A percentile compares a stretch with the other conserved stretches of the same genome.
phyloP scores from a whole-genome alignment of 1,140 invertebrate genomes.

The Bombus sibiricus region DNA sequence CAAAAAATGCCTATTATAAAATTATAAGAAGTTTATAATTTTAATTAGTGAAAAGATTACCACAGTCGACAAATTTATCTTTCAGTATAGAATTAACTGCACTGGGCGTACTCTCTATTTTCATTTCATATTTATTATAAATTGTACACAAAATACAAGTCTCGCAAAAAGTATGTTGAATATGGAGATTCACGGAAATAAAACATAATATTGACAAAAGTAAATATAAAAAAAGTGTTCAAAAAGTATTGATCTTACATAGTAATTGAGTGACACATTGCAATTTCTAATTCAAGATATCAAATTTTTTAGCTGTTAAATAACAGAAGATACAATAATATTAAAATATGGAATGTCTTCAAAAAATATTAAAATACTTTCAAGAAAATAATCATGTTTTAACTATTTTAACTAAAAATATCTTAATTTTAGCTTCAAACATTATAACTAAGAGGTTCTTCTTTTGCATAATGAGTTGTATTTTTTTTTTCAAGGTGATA shows the following conservation, averaged over 20 bases:
- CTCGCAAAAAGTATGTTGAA: neutral
- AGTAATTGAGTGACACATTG: too few relatives aligned
- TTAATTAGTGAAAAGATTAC: neutral
- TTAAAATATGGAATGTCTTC: neutral
- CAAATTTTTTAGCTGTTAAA: neutral
- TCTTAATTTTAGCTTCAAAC: neutral
- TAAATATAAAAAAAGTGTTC: neutral
- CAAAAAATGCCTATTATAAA: neutral
- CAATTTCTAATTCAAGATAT: neutral
- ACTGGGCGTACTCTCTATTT: neutral
- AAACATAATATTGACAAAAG: neutral
- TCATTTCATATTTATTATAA: neutral
- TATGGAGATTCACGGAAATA: neutral
- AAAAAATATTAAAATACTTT: neutral
- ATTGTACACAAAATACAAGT: neutral
- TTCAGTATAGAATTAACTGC: neutral
- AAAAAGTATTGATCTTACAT: neutral
- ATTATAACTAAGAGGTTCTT: neutral
- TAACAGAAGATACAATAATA: neutral
- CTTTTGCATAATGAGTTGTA: neutral
- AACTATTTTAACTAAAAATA: neutral
- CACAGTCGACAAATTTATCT: neutral
- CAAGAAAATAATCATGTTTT: neutral
- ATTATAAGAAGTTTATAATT: neutral
- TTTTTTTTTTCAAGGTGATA: conserved; percentile 19